Evolutionary conservation across 92 coral and sea anemone species (phyloP).

Genomic region (Phymanthus crucifer): DNA sequence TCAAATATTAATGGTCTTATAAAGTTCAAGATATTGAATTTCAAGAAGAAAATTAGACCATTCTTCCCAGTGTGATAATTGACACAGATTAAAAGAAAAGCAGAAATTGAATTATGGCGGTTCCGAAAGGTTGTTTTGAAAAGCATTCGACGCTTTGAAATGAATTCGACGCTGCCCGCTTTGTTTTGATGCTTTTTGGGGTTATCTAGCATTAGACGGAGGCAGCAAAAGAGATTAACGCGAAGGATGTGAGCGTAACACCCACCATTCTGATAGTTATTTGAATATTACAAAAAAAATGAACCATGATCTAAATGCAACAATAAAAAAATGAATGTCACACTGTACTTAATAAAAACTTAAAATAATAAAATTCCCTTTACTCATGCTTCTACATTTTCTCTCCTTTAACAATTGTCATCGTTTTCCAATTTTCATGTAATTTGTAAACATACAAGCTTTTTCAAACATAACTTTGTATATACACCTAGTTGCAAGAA

Average conservation of each 20-base stretch:
- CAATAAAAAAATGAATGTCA: not conserved
- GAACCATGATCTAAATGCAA: not conserved
- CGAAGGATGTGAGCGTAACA: not conserved
- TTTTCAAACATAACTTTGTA: no score
- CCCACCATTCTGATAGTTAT: not conserved
- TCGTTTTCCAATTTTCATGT: no score
- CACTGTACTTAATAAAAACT: not conserved
- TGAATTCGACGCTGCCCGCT: not conserved
- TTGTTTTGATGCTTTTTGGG: not conserved
- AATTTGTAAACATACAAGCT: no score
- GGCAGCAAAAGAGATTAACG: not conserved
- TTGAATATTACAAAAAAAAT: not conserved
- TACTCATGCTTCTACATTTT: no score
- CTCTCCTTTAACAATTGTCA: no score
- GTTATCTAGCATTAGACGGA: not conserved
- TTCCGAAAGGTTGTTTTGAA: not conserved
- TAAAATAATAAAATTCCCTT: no score
- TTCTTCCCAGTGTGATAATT: not conserved
- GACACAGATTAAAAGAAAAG: not conserved
- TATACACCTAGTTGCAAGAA: no score
- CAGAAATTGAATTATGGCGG: not conserved
- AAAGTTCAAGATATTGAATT: not conserved
- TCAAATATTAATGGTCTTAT: conserved; percentile 6
- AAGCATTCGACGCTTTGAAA: not conserved
- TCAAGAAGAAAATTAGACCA: not conserved